Base-by-base conservation (phyloP, 2,113 vertebrate species). In the Passer domesticus region DNA sequence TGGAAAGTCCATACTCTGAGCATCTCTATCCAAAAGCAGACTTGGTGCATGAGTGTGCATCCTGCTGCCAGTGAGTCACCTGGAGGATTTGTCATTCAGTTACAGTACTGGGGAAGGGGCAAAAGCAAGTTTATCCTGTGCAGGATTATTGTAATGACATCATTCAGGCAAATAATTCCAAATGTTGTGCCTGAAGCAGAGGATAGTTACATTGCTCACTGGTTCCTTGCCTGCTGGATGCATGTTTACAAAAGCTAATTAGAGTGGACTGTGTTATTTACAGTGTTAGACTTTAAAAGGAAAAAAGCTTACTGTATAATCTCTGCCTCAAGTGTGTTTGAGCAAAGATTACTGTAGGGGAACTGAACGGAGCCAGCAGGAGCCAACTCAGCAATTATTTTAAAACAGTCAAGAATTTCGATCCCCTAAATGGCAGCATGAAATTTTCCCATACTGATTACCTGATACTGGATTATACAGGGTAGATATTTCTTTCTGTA, bases 191-290 rank as follows among this genome's bases (percentile, higher is more conserved):
- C 66, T 72, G 83, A 64, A 93, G 80, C 56, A 84, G 41, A 41
- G n/a, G 60, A 92, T 81, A 53, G 53, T 30, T 79, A 6, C 58
- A 55, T 46, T 90, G 52, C 60, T 92, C 64, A 19, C 41, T 84
- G 46, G 9, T 79, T 84, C 24, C 60, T 76, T 90, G 80, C 62
- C 85, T 87, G 49, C 85, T 87, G 69, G 64, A 76, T 94, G 41
- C 21, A 11, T 84, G 76, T 90, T 92, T 92, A 93, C 64, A 75
- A 73, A 50, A 87, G 83, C 44, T 95, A 87, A 95, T 96, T 90
- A 84, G 69, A 92, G 83, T 79, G 88, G 90, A 96, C 86, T 58
- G 8, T 93, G 80, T 60, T 94, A 89, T 91, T 95, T 89, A 79
- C 73, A 78, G 69, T 43, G 41, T 66, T 68, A 82, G 64, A 68